These are phyloP conservation scores for Acanthoscelides obtectus DNA, from an alignment of 2,888 invertebrate genomes.

Conservation along the genomic window DNA sequence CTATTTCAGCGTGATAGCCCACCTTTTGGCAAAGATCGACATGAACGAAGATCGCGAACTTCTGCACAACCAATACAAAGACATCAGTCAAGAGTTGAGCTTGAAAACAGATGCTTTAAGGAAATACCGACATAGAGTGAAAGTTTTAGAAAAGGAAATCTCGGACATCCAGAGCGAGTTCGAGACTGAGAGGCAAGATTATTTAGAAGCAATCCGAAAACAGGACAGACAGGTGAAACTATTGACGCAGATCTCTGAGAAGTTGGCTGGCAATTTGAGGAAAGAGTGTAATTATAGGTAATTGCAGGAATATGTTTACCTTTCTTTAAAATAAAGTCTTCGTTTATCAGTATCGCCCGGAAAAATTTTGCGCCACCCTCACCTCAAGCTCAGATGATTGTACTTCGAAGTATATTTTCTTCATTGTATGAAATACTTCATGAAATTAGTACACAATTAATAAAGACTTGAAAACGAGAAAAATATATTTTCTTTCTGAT, in stretches of 20 bases:
- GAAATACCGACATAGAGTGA: conserved; percentile 61
- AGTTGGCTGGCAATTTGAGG: conserved; percentile 63
- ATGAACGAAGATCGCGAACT: conserved; percentile 65
- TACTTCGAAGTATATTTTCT: no score
- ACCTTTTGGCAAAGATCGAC: conserved; percentile 56
- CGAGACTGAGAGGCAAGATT: conserved; percentile 75
- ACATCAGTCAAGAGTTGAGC: conserved; percentile 72
- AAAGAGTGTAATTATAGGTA: conserved; percentile 71
- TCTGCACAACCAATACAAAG: conserved; percentile 70
- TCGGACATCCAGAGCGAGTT: conserved; percentile 76
- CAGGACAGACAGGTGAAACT: conserved; percentile 67
- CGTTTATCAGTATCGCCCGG: no score
- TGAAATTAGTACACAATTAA: no score
- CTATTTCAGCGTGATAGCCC: conserved; percentile 51
- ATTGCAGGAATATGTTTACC: conserved; percentile 16
- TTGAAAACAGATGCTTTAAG: conserved; percentile 64
- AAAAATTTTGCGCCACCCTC: no score
- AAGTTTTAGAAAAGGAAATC: conserved; percentile 66
- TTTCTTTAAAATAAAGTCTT: background rate
- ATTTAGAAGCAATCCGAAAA: conserved; percentile 72
- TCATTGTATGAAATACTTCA: no score
- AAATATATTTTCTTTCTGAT: no score
- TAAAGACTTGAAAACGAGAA: no score
- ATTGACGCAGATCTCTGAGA: conserved; percentile 59
- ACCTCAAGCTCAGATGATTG: no score